Evolutionary conservation across 2,113 vertebrate genomes (phyloP).

Genomic region (Cyprinus carpio): DNA sequence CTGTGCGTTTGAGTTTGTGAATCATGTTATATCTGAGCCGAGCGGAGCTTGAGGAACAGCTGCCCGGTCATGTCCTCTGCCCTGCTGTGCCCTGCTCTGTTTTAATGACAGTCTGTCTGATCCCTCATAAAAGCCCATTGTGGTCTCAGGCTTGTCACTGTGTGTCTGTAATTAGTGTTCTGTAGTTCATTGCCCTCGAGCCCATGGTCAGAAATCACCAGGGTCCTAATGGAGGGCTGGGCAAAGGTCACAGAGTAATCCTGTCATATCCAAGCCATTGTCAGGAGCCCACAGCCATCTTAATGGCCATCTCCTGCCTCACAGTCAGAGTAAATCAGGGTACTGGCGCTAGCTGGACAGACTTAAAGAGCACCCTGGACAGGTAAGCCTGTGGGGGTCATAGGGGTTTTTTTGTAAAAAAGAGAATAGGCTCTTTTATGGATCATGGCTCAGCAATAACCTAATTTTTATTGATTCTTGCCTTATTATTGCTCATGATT

Average conservation of each 20-base stretch:
- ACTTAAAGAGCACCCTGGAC: background rate
- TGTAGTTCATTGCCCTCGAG: constrained; percentile 73
- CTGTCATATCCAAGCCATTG: constrained; percentile 58
- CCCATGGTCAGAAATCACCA: constrained; percentile 74
- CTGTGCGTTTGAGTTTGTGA: background rate
- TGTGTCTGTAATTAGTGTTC: constrained; percentile 72
- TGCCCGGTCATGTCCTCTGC: background rate
- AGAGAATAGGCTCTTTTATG: constrained; percentile 12
- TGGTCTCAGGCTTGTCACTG: constrained; percentile 57
- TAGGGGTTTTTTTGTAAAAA: background rate
- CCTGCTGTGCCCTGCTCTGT: background rate
- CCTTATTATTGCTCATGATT: background rate
- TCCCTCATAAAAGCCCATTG: constrained; percentile 62
- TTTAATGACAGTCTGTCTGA: constrained; percentile 38
- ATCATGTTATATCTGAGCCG: background rate
- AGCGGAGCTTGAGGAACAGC: background rate
- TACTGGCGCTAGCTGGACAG: constrained; percentile 48
- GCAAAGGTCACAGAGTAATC: constrained; percentile 68
- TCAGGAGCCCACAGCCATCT: constrained; percentile 60
- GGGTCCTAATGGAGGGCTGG: constrained; percentile 70
- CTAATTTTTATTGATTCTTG: background rate
- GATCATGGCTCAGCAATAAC: background rate
- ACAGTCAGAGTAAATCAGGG: constrained; percentile 55
- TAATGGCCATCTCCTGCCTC: constrained; percentile 45
- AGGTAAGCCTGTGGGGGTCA: background rate